Conservation (phyloP, 2,113 vertebrate genomes). For the Alligator mississippiensis region DNA sequence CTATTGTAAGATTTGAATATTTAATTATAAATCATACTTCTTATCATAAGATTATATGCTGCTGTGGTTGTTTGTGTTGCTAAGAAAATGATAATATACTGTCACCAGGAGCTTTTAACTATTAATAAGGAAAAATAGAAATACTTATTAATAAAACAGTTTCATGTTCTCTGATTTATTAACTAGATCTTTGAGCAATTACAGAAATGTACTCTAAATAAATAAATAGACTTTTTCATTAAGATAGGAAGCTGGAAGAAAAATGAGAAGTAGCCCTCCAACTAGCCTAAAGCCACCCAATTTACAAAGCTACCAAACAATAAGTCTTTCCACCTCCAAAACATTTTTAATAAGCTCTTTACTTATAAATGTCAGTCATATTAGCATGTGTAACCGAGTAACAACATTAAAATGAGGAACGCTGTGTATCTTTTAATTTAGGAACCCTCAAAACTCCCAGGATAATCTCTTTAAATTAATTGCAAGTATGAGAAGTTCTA, state of each 20-base stretch:
- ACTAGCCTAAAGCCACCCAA: constrained; percentile 9
- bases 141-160: constrained; percentile 29
- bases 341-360: constrained; percentile 34
- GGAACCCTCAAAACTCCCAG: background rate
- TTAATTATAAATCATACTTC: constrained; percentile 21
- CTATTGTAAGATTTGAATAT: background rate
- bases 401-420: background rate
- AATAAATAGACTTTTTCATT: constrained; percentile 50
- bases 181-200: constrained; percentile 33
- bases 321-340: constrained; percentile 13
- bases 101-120: constrained; percentile 20
- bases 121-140: constrained; percentile 33
- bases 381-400: constrained; percentile 4
- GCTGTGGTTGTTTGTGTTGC: background rate
- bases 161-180: constrained; percentile 40
- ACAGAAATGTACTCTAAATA: constrained; percentile 45
- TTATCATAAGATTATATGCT: constrained; percentile 1
- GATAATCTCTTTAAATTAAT: constrained; percentile 59
- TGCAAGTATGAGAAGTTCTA: constrained; percentile 32
- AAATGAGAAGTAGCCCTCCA: background rate
- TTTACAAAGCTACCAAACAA: constrained; percentile 14
- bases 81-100: constrained; percentile 27
- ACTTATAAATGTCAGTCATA: constrained; percentile 43
- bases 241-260: constrained; percentile 6
- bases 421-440: constrained; percentile 37